Percentiles rank a stretch among this genome's conserved stretches.
These are phyloP conservation scores for Phenganax stokvisi DNA, from an alignment of 92 coral and sea anemone genomes.

Conservation along the genomic window DNA sequence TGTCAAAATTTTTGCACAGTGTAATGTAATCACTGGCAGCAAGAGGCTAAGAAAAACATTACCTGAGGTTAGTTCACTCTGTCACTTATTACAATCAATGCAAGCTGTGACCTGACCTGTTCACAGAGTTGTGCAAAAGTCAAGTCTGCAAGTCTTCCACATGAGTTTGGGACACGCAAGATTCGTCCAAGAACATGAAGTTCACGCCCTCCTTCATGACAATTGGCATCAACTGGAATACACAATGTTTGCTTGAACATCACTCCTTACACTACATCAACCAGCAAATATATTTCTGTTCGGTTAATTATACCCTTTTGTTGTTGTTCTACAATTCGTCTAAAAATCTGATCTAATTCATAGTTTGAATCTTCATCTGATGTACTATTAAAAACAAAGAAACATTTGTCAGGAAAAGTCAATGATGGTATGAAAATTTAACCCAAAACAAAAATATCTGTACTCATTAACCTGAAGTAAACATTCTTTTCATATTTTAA, in stretches of 20 bases:
- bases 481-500: constrained; percentile 75
- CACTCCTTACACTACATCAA: too few relatives aligned
- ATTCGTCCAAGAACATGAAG: constrained; percentile 71
- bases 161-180: constrained; percentile 69
- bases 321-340: constrained; percentile 70
- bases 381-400: constrained; percentile 42
- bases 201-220: constrained; percentile 58
- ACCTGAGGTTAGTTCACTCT: neutral
- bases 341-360: constrained; percentile 77
- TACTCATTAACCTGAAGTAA: constrained; percentile 63
- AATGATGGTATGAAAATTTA: neutral
- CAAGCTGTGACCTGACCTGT: constrained; percentile 44
- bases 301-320: constrained; percentile 43
- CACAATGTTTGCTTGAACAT: neutral
- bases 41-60: constrained; percentile 55
- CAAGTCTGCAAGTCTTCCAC: constrained; percentile 86
- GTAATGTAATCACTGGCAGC: constrained; percentile 95
- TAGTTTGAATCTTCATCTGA: constrained; percentile 50
- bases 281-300: neutral
- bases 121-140: constrained; percentile 86
- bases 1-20: constrained; percentile 70
- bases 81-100: neutral
- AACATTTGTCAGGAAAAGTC: neutral
- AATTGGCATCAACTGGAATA: constrained; percentile 40
- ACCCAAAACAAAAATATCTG: neutral